These are phyloP conservation scores for Paracentrotus lividus DNA, from an alignment of 53 echinoderm and acorn worm genomes.

Conservation along the genomic window DNA sequence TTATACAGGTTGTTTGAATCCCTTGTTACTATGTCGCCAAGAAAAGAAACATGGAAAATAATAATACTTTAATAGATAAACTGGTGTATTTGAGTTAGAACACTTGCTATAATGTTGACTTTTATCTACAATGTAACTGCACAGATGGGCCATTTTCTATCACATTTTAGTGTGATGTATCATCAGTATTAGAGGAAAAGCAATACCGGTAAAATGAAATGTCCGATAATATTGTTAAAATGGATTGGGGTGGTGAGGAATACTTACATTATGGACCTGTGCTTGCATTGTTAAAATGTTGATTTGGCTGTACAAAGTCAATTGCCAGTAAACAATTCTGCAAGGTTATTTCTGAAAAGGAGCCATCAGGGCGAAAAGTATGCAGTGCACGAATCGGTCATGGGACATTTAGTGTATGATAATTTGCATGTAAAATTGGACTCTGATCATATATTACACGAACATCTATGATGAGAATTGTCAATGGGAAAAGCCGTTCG, in stretches of 20 bases:
- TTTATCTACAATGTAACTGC: too few species aligned
- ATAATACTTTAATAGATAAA: too few species aligned
- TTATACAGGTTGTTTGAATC: too few species aligned
- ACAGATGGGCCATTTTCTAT: too few species aligned
- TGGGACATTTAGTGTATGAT: neutral
- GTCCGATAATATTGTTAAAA: neutral
- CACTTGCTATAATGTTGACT: too few species aligned
- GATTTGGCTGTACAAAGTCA: neutral
- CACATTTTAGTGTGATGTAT: neutral
- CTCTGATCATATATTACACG: neutral
- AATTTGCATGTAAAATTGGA: neutral
- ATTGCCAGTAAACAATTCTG: neutral
- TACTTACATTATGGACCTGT: neutral
- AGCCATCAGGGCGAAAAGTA: neutral
- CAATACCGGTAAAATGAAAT: neutral
- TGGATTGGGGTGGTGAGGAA: neutral
- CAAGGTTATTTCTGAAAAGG: neutral
- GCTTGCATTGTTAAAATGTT: neutral
- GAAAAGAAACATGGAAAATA: too few species aligned
- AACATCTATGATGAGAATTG: neutral
- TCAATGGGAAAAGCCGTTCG: neutral
- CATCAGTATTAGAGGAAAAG: neutral
- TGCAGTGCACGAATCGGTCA: conserved; percentile 12
- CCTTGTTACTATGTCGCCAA: too few species aligned
- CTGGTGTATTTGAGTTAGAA: too few species aligned